Base-by-base conservation (phyloP, 2,888 invertebrate genomes). In the Auanema freiburgensis region DNA sequence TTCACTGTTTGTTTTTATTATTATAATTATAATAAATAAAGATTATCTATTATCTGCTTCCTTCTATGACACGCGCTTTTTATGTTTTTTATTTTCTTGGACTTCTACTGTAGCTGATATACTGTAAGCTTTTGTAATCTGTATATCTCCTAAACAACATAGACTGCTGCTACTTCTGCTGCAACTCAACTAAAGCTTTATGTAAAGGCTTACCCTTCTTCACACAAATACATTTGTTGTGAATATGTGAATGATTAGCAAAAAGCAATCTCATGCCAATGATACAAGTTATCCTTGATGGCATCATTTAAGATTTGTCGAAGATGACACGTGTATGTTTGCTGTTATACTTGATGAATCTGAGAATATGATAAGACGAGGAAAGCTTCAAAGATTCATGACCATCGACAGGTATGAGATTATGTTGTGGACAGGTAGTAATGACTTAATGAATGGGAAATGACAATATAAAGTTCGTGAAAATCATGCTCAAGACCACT, bases 271-370 rank as follows among this genome's bases (percentile, higher is more conserved):
- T n/a, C n/a, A n/a, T n/a, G n/a, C n/a, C n/a, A n/a, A n/a, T n/a
- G n/a, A n/a, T n/a, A 33, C 33, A 33, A 33, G 8, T 8, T 5
- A 33, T 33, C 33, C 33, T 33, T 8, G 5, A 21, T 46, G 46
- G 16, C 6, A 1, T 18, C 6, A 46, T 46, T 62, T 14, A 21
- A 69, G 72, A 44, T 72, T 72, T 57, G 72, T 72, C 42, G 72
- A 72, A 44, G 72, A 72, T 42, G 72, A 72, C 44, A 43, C 62
- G 5, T 63, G 55, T 16, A 63, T 50, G 25, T 72, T 72, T 46
- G 72, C 72, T 2, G 69, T 72, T 0, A 72, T 72, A 41, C 61
- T 72, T 18, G 72, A 69, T 33, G 72, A 72, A 46, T 61, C 60
- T 18, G 71, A 64, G 40, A 23, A 24, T 44, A 42, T 55, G 6